Base-by-base conservation (phyloP, 2,797 vertebrate species). In the Hippopotamyrus pictus region DNA sequence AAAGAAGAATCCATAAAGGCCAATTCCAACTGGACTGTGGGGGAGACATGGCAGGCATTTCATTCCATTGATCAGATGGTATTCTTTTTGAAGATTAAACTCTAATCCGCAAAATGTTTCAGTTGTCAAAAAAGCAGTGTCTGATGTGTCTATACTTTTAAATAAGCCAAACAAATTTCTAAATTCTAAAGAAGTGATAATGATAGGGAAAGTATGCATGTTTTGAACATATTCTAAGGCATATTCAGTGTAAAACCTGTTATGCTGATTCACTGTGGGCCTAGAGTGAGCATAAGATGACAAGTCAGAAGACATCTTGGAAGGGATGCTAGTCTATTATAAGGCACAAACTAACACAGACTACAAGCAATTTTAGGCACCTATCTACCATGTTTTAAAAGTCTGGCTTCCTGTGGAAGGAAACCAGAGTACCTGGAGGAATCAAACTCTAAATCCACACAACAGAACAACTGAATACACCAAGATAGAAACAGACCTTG, bases 1-100 rank as follows among this genome's bases (percentile, higher is more conserved):
- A 17, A 82, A 93, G 82, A 91, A 53, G 0, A n/a, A 86, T 88
- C 57, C 50, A 89, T 85, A 91, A 89, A 82, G n/a, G 54, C 88
- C 54, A 86, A 62, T 54, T 86, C 48, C 57, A 37, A 25, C 86
- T 50, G 46, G 46, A 29, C 41, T 65, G 79, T 57, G 62, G 19
- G 59, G 53, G 73, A 41, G 37, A 22, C 19, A 44, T 83, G 79
- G 8, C 37, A 25, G 8, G 2, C 54, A 8, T 8, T 25, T 89
- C 89, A 44, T 22, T 79, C n/a, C 46, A 29, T n/a, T 89, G 73
- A 87, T 89, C 65, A 82, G 88, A 54, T 51, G 41, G 17, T 73
- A 86, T 57, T 57, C 65, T 65, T 88, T 25, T 33, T 73, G 48
- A 79, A 33, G 69, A 79, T 87, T 83, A 48, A 11, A 89, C 65